Percentiles rank a stretch among this genome's conserved stretches.
phyloP scores from a whole-genome alignment of 23 tunicate species.

The Halocynthia aurantium region DNA sequence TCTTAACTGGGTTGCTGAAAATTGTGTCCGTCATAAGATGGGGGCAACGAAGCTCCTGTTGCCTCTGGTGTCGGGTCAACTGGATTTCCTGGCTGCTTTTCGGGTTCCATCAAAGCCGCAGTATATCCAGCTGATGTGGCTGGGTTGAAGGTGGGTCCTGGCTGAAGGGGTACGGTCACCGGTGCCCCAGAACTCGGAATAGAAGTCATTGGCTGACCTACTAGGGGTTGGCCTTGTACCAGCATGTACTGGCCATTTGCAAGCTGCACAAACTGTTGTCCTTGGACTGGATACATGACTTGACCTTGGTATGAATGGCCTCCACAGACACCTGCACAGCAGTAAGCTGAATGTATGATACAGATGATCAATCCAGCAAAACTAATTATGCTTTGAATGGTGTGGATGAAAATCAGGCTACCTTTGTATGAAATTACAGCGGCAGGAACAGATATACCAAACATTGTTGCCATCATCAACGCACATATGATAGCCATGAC shows the following conservation, averaged over 20 bases:
- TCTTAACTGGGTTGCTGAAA: no score
- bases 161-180: not conserved
- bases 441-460: not conserved
- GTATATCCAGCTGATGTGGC: no score
- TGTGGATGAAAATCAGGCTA: not conserved
- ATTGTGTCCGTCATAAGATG: no score
- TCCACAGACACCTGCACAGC: constrained; percentile 1
- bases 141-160: not conserved
- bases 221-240: not conserved
- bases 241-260: not conserved
- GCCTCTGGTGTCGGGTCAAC: no score
- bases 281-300: not conserved
- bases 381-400: not conserved
- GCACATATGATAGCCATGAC: not conserved
- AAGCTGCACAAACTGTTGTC: constrained; percentile 1
- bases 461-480: not conserved
- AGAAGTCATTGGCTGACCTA: not conserved
- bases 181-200: not conserved
- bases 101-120: no score
- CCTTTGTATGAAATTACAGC: not conserved
- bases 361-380: not conserved
- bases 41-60: no score
- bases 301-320: not conserved
- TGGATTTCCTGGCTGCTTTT: no score
- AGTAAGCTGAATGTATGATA: not conserved